Conservation (phyloP, 2,797 vertebrate genomes). For the Eidolon dupreanum region DNA sequence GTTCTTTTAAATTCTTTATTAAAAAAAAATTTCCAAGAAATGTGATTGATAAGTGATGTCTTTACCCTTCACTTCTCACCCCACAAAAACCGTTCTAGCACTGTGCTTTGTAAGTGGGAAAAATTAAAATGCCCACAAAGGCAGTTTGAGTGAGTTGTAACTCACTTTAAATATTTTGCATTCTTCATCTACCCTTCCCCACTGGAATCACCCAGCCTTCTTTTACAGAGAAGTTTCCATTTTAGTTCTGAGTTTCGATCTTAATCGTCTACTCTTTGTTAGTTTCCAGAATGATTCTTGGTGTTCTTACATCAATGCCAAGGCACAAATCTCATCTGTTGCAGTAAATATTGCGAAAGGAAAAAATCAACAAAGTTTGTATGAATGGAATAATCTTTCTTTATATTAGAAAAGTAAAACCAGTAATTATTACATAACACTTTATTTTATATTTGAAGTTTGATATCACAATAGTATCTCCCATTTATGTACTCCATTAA, state of each 20-base stretch:
- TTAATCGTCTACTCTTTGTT: conserved; percentile 35
- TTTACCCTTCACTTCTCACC: neutral
- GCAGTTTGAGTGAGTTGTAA: neutral
- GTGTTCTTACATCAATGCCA: neutral
- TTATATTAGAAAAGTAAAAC: conserved; percentile 45
- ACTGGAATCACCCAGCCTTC: neutral
- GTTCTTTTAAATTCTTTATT: conserved; percentile 38
- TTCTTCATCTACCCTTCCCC: neutral
- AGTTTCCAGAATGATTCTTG: conserved; percentile 20
- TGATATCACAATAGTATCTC: neutral
- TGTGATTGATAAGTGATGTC: conserved; percentile 5
- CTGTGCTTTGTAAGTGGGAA: neutral
- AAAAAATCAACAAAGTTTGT: neutral
- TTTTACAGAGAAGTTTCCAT: conserved; percentile 31
- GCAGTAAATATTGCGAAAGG: conserved; percentile 21
- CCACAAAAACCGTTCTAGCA: neutral
- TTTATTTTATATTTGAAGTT: conserved; percentile 54
- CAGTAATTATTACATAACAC: conserved; percentile 3
- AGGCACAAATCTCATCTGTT: conserved; percentile 11
- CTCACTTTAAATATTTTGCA: conserved; percentile 7
- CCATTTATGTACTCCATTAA: neutral
- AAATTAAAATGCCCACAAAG: conserved; percentile 34
- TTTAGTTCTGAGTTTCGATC: neutral
- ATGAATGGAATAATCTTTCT: conserved; percentile 37
- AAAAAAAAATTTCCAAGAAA: conserved; percentile 34